Percentiles rank a stretch among this genome's conserved stretches.
These are phyloP conservation scores for Nyctibius grandis DNA, from an alignment of 2,797 vertebrate genomes.

Conservation along the genomic window DNA sequence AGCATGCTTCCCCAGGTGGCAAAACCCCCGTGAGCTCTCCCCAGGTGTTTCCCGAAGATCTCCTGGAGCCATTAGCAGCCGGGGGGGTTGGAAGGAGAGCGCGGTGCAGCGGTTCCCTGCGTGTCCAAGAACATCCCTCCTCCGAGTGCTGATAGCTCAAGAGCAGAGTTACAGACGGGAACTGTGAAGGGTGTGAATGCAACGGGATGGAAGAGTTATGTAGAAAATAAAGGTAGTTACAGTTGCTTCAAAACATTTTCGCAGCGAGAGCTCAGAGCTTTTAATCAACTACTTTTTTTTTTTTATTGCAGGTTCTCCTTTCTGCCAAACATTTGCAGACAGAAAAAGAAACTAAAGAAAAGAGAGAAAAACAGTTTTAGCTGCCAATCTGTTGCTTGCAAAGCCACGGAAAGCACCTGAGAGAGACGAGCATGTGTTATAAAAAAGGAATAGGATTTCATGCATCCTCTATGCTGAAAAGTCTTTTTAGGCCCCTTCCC, in stretches of 20 bases:
- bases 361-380: not conserved
- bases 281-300: not conserved
- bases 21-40: accelerated
- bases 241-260: slow-evolving; percentile 29
- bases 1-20: accelerated
- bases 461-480: not conserved
- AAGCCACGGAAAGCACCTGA: slow-evolving; percentile 2
- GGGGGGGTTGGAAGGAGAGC: not conserved
- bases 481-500: not conserved
- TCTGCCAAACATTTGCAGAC: slow-evolving; percentile 31
- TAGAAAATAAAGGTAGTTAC: slow-evolving; percentile 35
- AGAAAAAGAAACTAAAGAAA: not conserved
- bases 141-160: accelerated
- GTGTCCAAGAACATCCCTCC: not conserved
- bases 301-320: not conserved
- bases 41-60: not conserved
- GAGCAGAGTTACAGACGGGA: not conserved
- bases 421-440: not conserved
- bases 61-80: not conserved
- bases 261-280: not conserved
- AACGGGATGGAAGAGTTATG: not conserved
- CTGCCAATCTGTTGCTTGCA: slow-evolving; percentile 41
- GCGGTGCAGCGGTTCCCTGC: accelerated
- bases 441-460: not conserved
- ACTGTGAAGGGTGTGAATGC: not conserved